Percentiles rank a stretch among this genome's conserved stretches.
These are phyloP conservation scores for Oscheius sp. DNA, from an alignment of 2,888 invertebrate genomes.

Conservation along the genomic window DNA sequence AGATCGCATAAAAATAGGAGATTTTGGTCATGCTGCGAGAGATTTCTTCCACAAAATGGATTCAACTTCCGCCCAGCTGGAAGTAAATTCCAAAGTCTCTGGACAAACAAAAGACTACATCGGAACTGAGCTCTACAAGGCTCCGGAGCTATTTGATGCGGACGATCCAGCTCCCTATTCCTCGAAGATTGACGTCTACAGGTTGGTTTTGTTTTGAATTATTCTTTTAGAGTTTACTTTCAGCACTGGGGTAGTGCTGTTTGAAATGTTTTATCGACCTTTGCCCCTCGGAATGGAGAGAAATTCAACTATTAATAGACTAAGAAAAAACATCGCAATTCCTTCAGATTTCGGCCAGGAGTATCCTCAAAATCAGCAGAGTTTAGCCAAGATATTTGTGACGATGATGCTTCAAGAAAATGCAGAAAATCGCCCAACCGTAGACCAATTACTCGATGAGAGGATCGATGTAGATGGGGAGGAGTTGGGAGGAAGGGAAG, in stretches of 20 bases:
- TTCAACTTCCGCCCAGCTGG: neutral
- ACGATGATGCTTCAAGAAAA: slow-evolving; percentile 49
- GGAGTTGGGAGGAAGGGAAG: no score
- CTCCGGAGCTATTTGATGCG: slow-evolving; percentile 82
- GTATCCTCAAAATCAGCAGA: neutral
- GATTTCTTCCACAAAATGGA: slow-evolving; percentile 34
- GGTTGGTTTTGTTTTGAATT: slow-evolving; percentile 76
- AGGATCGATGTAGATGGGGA: slow-evolving; percentile 51
- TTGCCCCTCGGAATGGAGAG: slow-evolving; percentile 89
- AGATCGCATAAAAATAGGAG: slow-evolving; percentile 96
- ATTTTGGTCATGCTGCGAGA: slow-evolving; percentile 85
- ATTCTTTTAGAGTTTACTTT: slow-evolving; percentile 8
- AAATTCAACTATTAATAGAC: slow-evolving; percentile 77
- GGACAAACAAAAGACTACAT: slow-evolving; percentile 76
- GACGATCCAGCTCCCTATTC: slow-evolving; percentile 38
- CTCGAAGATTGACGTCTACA: slow-evolving; percentile 80
- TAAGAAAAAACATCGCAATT: slow-evolving; percentile 23
- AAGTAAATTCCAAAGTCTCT: neutral
- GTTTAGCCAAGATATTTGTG: slow-evolving; percentile 38
- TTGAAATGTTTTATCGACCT: slow-evolving; percentile 86
- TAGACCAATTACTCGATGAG: slow-evolving; percentile 52
- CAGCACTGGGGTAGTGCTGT: slow-evolving; percentile 73
- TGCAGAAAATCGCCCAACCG: slow-evolving; percentile 51
- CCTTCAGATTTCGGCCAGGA: slow-evolving; percentile 24
- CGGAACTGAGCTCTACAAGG: slow-evolving; percentile 92